A percentile compares a stretch with the other conserved stretches of the same genome.
Conservation (phyloP, 2,797 vertebrate genomes). For the Galagoides demidoff region DNA sequence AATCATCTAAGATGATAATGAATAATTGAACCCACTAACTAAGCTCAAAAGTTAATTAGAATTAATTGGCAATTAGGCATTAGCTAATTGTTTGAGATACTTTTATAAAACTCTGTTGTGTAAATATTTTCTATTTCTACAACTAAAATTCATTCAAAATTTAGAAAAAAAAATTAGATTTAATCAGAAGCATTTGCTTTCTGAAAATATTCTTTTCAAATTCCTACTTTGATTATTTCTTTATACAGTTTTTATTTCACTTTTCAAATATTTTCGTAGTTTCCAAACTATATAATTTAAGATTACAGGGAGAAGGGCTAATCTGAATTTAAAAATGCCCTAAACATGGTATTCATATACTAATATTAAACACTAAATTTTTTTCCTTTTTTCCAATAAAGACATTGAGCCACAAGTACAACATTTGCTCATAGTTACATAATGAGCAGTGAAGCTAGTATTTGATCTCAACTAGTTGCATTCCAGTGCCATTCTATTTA, state of each 20-base stretch:
- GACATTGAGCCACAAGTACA: neutral
- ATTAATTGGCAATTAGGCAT: neutral
- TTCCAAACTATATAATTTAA: neutral
- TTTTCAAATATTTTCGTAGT: neutral
- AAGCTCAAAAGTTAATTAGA: neutral
- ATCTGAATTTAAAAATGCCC: neutral
- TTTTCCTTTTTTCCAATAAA: neutral
- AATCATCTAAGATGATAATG: neutral
- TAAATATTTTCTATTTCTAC: neutral
- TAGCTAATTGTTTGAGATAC: neutral
- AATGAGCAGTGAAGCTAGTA: neutral
- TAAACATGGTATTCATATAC: neutral
- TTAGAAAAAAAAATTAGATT: neutral
- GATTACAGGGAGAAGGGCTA: neutral
- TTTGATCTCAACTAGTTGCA: neutral
- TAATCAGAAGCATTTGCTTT: neutral
- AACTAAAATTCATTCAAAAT: neutral
- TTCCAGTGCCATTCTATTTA: neutral
- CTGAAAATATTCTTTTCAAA: neutral
- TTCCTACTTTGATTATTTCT: neutral
- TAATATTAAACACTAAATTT: neutral
- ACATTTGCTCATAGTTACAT: neutral
- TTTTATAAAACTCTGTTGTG: neutral
- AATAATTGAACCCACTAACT: neutral
- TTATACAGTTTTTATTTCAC: neutral